Conservation (phyloP, 2,113 vertebrate genomes). For the Anhinga rufa region DNA sequence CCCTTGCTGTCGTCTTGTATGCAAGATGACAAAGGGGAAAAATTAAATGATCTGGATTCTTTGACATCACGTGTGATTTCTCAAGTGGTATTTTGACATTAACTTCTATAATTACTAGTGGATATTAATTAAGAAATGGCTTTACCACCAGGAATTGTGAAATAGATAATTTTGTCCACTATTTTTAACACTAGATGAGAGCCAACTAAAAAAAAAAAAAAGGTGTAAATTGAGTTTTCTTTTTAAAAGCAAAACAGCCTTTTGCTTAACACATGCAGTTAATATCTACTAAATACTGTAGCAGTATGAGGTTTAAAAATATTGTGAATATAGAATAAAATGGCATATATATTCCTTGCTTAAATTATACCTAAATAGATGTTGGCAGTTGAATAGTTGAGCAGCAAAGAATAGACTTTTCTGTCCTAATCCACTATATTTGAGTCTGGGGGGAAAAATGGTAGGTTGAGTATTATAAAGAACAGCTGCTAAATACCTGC, state of each 20-base stretch:
- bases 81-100: background rate
- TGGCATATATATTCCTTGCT: background rate
- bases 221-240: background rate
- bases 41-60: background rate
- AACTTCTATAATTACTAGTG: background rate
- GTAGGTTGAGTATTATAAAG: background rate
- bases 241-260: background rate
- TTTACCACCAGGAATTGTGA: background rate
- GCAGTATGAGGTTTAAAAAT: background rate
- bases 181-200: background rate
- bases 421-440: background rate
- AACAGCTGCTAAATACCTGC: background rate
- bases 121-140: background rate
- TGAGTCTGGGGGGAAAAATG: background rate
- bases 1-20: background rate
- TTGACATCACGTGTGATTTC: background rate
- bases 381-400: background rate
- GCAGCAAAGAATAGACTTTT: background rate
- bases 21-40: background rate
- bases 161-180: background rate
- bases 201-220: background rate
- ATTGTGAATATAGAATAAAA: background rate
- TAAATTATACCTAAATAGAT: background rate
- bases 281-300: background rate
- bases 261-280: background rate